Base-by-base conservation (phyloP, 2,113 vertebrate genomes). In the Pteronura brasiliensis region DNA sequence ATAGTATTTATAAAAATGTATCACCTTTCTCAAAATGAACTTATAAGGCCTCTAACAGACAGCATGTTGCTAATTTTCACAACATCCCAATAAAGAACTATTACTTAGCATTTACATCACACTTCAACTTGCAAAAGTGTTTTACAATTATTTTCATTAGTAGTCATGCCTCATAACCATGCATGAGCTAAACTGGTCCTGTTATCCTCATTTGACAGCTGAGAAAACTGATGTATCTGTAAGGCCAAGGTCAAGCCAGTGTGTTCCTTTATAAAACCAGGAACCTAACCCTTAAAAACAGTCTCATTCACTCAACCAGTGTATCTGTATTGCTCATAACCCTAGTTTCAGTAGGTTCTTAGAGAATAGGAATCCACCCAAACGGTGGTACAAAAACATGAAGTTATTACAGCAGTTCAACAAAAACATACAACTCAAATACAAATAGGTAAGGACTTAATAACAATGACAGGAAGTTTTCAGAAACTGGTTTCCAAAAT, bases 81-180 rank as follows among this genome's bases (percentile, higher is more conserved):
- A 96, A 90, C 81, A 97, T 97, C 96, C 85, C 90, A 97, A 96
- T 97, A 95, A 97, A 97, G 89, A 97, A 96, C 94, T 96, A 97
- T 93, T 97, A 97, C 93, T 98, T 97, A 97, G 95, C 95, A 95
- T 98, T 97, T 97, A 93, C 79, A 89, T 98, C 95, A 97, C 97
- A 97, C 93, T 97, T 97, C 17, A 94, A 97, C 96, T 96, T 95
- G 91, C 82, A 82, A 91, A 98, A 95, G 72, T 96, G 72, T 89
- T 98, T 97, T 91, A 98, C 86, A 97, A 97, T 97, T 96, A 93
- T 98, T 97, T 98, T 98, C 96, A 97, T 90, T 98, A 97, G 89
- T 79, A 97, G 93, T 97, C 96, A 98, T 97, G 74, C 83, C 87
- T 97, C 96, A 97, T 97, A 97, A 94, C 87, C 84, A 95, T 84